Evolutionary conservation across 2,888 invertebrate species (phyloP).

Genomic region (Leptinotarsa tumamoca): DNA sequence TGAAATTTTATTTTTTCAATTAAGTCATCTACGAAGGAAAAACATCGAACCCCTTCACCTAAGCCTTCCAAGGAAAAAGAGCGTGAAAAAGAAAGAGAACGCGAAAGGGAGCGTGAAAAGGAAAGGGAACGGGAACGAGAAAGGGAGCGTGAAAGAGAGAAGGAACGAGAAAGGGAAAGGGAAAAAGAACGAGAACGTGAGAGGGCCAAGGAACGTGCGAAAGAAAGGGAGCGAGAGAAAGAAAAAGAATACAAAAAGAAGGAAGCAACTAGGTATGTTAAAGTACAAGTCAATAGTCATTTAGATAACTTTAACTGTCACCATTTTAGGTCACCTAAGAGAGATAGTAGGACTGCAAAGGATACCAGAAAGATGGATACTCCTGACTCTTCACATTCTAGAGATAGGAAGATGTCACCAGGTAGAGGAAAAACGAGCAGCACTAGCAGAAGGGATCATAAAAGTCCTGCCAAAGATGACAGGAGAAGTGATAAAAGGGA

Average conservation of each 20-base stretch:
- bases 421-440: conserved; percentile 55
- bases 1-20: not conserved
- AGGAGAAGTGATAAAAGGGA: conserved; percentile 63
- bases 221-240: conserved; percentile 63
- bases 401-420: conserved; percentile 61
- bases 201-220: conserved; percentile 61
- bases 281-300: not conserved
- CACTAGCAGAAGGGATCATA: conserved; percentile 58
- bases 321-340: conserved; percentile 61
- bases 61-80: conserved; percentile 60
- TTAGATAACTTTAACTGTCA: not conserved
- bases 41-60: conserved; percentile 64
- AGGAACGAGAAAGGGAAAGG: conserved; percentile 61
- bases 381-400: conserved; percentile 64
- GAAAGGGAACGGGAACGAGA: conserved; percentile 63
- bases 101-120: conserved; percentile 64
- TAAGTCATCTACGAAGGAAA: conserved; percentile 54
- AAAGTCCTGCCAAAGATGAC: conserved; percentile 67
- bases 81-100: conserved; percentile 63
- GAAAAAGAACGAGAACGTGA: conserved; percentile 61
- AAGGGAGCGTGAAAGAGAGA: conserved; percentile 59
- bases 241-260: conserved; percentile 57
- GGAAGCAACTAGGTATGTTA: conserved; percentile 35
- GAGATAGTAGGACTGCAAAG: conserved; percentile 57
- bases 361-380: conserved; percentile 64